phyloP scores from a whole-genome alignment of 2,113 vertebrate genomes.

The Vulpes ferrilata region DNA sequence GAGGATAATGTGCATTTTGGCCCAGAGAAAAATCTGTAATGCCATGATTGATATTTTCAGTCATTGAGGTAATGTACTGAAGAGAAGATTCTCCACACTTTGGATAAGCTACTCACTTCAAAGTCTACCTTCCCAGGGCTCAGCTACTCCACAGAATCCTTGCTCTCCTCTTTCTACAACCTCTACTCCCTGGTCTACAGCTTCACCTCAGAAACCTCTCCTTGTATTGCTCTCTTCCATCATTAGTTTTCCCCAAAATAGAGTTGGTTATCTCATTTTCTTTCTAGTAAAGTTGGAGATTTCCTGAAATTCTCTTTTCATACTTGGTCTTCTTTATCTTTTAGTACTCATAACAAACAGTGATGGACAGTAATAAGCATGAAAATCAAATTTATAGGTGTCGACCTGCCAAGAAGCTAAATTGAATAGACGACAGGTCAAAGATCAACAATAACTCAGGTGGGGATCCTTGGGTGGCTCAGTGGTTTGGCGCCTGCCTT shows the following conservation, averaged over 20 bases:
- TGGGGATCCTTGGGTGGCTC: no score
- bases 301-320: background rate
- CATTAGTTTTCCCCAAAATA: background rate
- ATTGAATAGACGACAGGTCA: background rate
- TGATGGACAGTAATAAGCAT: background rate
- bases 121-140: background rate
- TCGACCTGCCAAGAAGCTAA: background rate
- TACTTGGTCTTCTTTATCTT: background rate
- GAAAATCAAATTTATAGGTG: background rate
- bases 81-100: background rate
- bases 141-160: background rate
- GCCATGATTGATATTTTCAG: background rate
- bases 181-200: background rate
- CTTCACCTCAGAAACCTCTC: background rate
- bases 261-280: background rate
- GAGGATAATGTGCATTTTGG: background rate
- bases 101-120: background rate
- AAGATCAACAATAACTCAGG: background rate
- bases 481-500: no score
- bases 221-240: background rate
- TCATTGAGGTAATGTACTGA: background rate
- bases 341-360: background rate
- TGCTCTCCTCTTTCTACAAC: background rate
- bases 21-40: background rate
- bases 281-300: background rate